Evolutionary conservation across 2,888 invertebrate genomes (phyloP), one percentile per base, ranked within the genome.

Genomic region (Chrysodeixis includens): DNA sequence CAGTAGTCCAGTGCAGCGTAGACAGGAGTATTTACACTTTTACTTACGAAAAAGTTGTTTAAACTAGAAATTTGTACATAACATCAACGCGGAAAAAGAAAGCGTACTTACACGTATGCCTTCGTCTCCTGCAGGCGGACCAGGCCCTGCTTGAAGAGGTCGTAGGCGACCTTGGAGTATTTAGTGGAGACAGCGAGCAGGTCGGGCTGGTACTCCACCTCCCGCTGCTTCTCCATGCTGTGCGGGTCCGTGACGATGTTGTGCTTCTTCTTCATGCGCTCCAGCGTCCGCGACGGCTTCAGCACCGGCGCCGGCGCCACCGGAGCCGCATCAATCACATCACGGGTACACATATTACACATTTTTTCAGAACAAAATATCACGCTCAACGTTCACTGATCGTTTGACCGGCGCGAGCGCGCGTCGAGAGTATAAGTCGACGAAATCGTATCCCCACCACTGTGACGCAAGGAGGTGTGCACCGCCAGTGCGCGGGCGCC

Each of bases 271-370:
- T 95, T 95, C 87, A 95, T 86, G 3, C 91, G 82, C 57, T 95
- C 93, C 35, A 95, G 65, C 1, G 84, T 83, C 49, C 84, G 86
- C 68, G 83, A 83, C 0, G 74, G 61, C 61, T 84, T 82, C 0
- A 63, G 79, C 62, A n/a, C 79, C 79, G 10, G 84, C 82, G 56
- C 20, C 56, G 55, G 61, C 56, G 82, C 78, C 40, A 82, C 80
- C 58, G 86, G 81, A 44, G 86, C 85, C 62, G 82, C 81, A 61
- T 83, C 86, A 26, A 78, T 81, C 55, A 87, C 87, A 66, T 92
- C 92, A 81, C 91, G 90, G 61, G 91, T 89, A 86, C 94, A 95
- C 87, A 95, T 92, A 72, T 95, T 94, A 87, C 94, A 94, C 95
- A 94, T 95, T 65, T 78, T 81, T 68, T 71, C 51, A 66, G n/a